Evolutionary conservation across 2,888 invertebrate genomes (phyloP).

Genomic region (Teleiodes luculella): DNA sequence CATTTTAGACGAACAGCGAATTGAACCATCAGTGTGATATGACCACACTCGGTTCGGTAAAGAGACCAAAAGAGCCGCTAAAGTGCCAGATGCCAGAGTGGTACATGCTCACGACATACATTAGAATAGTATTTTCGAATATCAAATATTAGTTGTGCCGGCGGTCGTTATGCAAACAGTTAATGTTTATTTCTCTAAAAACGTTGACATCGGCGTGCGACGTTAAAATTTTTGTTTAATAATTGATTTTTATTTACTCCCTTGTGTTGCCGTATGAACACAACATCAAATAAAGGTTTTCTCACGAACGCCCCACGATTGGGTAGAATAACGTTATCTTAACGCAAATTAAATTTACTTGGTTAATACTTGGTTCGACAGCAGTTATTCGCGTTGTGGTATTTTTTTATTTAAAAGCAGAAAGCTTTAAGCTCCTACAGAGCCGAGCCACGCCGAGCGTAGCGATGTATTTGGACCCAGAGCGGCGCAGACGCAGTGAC

Average conservation of each 20-base stretch:
- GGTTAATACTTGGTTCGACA: neutral
- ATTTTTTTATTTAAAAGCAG: no score
- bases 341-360: neutral
- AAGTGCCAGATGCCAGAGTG: slow-evolving; percentile 62
- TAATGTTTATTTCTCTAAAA: slow-evolving; percentile 77
- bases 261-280: slow-evolving; percentile 59
- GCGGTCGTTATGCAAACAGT: slow-evolving; percentile 72
- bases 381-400: neutral
- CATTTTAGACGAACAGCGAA: no score
- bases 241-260: slow-evolving; percentile 72
- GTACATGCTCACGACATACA: slow-evolving; percentile 65
- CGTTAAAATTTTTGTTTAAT: slow-evolving; percentile 72
- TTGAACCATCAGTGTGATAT: no score
- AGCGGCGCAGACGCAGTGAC: slow-evolving; percentile 15
- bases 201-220: slow-evolving; percentile 65
- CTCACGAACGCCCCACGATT: slow-evolving; percentile 41
- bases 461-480: neutral
- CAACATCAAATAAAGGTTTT: slow-evolving; percentile 56
- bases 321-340: neutral
- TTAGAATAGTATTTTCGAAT: slow-evolving; percentile 77
- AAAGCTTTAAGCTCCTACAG: no score
- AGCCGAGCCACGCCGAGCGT: neutral
- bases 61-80: slow-evolving; percentile 69
- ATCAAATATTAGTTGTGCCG: slow-evolving; percentile 74
- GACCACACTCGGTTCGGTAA: slow-evolving; percentile 23